Conservation (phyloP, 2,888 invertebrate species). For the Epinotia demarniana region DNA sequence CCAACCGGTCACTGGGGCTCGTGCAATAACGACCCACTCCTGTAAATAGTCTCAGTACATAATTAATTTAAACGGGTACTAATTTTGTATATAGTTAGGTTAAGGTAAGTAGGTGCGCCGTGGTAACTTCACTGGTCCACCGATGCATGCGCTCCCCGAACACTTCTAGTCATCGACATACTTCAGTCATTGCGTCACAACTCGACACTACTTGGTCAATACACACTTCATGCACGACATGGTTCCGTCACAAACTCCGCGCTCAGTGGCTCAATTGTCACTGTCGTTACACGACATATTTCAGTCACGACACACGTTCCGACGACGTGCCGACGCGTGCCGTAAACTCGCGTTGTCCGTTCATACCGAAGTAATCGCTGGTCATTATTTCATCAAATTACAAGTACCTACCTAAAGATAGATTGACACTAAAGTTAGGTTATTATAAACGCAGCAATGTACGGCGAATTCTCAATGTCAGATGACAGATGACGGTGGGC, state of each 20-base stretch:
- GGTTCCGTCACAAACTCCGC: neutral
- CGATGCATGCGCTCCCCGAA: constrained; percentile 55
- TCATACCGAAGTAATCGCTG: neutral
- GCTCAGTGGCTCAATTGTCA: constrained; percentile 4
- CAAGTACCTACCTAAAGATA: too few relatives aligned
- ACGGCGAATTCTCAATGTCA: too few relatives aligned
- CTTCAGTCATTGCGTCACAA: constrained; percentile 4
- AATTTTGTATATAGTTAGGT: constrained; percentile 80
- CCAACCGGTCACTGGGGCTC: constrained; percentile 72
- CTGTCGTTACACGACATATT: neutral
- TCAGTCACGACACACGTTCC: neutral
- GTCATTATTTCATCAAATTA: too few relatives aligned
- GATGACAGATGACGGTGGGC: too few relatives aligned
- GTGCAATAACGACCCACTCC: constrained; percentile 52
- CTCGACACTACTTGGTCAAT: neutral
- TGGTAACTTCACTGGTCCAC: constrained; percentile 79
- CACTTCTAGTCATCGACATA: neutral
- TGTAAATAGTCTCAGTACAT: constrained; percentile 75
- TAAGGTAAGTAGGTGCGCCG: constrained; percentile 74
- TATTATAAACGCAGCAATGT: too few relatives aligned
- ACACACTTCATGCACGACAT: neutral
- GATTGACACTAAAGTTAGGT: too few relatives aligned
- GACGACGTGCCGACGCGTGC: neutral
- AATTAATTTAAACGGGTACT: constrained; percentile 76
- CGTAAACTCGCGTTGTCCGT: too few relatives aligned